These are phyloP conservation scores for Miichthys miiuy DNA, from an alignment of 2,797 vertebrate species.

Conservation along the genomic window DNA sequence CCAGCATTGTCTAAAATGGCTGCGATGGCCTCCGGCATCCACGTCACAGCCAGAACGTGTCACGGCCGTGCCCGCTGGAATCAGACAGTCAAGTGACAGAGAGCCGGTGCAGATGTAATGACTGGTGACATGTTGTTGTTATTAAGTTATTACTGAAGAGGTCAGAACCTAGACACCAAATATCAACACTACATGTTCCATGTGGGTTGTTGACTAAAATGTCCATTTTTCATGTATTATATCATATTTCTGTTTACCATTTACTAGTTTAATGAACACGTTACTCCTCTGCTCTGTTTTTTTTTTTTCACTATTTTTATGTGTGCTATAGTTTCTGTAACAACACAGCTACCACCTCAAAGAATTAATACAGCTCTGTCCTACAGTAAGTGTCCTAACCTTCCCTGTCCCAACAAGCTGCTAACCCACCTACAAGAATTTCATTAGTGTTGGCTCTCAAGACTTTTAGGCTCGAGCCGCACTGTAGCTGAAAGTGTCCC, in stretches of 20 bases:
- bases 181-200: background rate
- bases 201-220: background rate
- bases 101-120: no score
- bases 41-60: no score
- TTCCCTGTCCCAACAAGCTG: conserved; percentile 12
- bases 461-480: background rate
- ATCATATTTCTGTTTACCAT: no score
- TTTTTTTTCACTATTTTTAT: background rate
- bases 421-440: conserved; percentile 27
- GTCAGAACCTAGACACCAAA: background rate
- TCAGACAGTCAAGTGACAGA: no score
- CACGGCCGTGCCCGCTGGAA: no score
- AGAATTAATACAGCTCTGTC: conserved; percentile 9
- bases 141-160: no score
- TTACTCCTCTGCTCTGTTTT: background rate
- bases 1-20: no score
- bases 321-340: background rate
- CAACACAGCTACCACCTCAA: background rate
- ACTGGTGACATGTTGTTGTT: background rate
- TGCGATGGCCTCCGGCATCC: no score
- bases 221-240: background rate
- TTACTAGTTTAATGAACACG: background rate
- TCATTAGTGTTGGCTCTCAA: conserved; percentile 26
- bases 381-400: conserved; percentile 18
- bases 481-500: conserved; percentile 25